Base-by-base conservation (phyloP, 2,113 vertebrate genomes). In the Hippocampus barbouri region DNA sequence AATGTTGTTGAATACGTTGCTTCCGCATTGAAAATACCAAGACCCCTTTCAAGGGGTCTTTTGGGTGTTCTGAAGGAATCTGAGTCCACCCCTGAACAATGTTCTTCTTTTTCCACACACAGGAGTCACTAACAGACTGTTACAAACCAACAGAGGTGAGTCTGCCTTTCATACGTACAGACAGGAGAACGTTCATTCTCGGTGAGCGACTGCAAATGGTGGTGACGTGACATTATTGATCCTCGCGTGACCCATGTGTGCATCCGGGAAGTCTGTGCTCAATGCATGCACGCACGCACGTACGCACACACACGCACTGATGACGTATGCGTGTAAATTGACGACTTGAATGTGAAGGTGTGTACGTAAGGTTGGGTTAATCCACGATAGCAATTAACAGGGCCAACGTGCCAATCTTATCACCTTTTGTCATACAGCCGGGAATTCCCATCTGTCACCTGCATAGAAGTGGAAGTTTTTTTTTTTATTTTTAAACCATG, bases 61-160 rank as follows among this genome's bases (percentile, higher is more conserved):
- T 38, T 38, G 5, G 5, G 16, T 18, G 16, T 49, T 49, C 12
- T 47, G 43, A 12, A 45, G 47, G 3, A 15, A 49, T 49, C 47
- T 18, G 47, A 51, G 18, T 51, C 5, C 18, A 69, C 64, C 47
- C 34, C 16, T 71, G 7, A 71, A 60, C 47, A 30, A 10, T 40
- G 51, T 27, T n/a, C 8, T 23, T 66, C 34, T 71, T 11, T 30
- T 8, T 71, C 38, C 57, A 53, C 3, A 16, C 49, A 72, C 72
- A 98, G 96, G 95, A 95, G 91, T 94, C 95, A 72, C 91, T 98
- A 84, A 93, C 90, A 94, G 95, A 96, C 92, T 98, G 96, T 93
- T 96, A 94, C 92, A 98, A 97, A 94, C 95, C 96, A 87, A 96
- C 95, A 93, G 95, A 96, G 93, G 96, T 97, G 92, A 94, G 85